Evolutionary conservation across 1,140 invertebrate species (phyloP), one percentile per base, ranked within the genome.

Genomic region (Mylabris phalerata): DNA sequence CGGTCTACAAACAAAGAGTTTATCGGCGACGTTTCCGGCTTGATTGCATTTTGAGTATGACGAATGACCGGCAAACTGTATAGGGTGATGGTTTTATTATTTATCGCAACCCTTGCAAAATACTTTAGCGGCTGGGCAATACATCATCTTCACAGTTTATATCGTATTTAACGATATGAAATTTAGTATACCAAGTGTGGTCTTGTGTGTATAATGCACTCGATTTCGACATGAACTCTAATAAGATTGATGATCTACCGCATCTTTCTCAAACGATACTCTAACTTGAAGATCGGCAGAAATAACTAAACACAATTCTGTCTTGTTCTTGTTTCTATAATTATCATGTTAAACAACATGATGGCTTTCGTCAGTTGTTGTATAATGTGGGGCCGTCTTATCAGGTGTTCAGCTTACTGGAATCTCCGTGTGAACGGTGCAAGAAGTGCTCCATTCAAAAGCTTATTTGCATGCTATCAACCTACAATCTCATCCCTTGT

Each of bases 11-110:
- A 42, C 41, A 42, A 42, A 42, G 41, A 42, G 11, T 32, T 32
- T n/a, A 42, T 42, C 11, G 41, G 4, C 10, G 41, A 42, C 41
- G 41, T 6, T n/a, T 42, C 9, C 9, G 9, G 10, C 56, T 63
- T 70, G 70, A 72, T 72, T 71, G 62, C 67, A 57, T 59, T 72
- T 72, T 72, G 68, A 72, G 70, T 72, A 72, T 72, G 70, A 72
- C 66, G 68, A 66, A 72, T 72, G 68, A 60, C 54, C 60, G 62
- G 50, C 63, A 32, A 5, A 32, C 32, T 32, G 7, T 32, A 32
- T 7, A 32, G 32, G 32, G 32, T 32, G 32, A 32, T 32, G 32
- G 59, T 58, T 63, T 63, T 66, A 66, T 63, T 63, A 66, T 63
- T 63, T 66, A 66, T 66, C 60, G 61, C 63, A 65, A 67, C 63